Evolutionary conservation across 2,797 vertebrate genomes (phyloP).

Genomic region (Oophaga sylvatica): DNA sequence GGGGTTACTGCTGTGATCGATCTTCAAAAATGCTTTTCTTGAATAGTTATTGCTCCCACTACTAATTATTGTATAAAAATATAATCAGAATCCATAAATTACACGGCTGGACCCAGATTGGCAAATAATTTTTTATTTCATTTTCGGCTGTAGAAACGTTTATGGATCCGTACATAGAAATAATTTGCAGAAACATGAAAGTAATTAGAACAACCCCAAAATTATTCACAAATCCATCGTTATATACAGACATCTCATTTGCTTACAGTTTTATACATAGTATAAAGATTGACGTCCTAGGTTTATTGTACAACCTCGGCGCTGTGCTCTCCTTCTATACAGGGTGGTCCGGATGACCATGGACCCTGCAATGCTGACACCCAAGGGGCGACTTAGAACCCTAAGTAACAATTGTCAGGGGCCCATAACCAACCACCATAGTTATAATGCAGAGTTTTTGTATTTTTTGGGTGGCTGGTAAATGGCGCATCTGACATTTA

Average conservation of each 20-base stretch:
- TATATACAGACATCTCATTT: conserved; percentile 77
- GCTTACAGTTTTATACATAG: conserved; percentile 77
- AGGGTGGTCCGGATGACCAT: too few species aligned
- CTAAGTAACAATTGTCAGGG: not conserved
- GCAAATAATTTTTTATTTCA: conserved; percentile 28
- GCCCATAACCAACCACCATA: not conserved
- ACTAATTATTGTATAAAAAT: too few species aligned
- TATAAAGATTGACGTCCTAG: conserved; percentile 73
- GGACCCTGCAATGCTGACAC: not conserved
- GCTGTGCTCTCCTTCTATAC: conserved; percentile 63
- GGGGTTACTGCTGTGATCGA: too few species aligned
- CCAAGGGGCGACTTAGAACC: not conserved
- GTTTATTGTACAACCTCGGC: conserved; percentile 68
- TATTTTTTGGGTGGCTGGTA: not conserved
- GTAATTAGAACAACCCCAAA: conserved; percentile 10
- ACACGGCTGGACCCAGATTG: not conserved
- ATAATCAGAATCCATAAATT: not conserved
- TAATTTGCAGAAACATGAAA: conserved; percentile 19
- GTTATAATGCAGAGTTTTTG: not conserved
- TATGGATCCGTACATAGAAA: conserved; percentile 38
- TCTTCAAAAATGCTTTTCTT: too few species aligned
- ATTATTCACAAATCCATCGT: conserved; percentile 36
- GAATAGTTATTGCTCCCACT: too few species aligned
- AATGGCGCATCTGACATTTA: not conserved
- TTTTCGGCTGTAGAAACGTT: conserved; percentile 38